Conservation (phyloP, 1,140 invertebrate species). For the Thrips palmi region DNA sequence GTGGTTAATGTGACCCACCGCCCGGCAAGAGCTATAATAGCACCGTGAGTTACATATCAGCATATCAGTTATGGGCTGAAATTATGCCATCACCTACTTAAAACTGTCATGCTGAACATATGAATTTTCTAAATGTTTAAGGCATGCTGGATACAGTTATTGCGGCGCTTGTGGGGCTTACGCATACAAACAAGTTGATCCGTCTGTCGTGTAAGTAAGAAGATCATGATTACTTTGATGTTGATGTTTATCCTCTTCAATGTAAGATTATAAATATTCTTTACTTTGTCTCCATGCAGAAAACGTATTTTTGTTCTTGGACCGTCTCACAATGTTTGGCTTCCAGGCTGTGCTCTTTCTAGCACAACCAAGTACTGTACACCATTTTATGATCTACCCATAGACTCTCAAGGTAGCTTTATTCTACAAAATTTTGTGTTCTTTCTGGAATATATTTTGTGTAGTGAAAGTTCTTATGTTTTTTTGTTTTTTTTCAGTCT, state of each 20-base stretch:
- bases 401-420: constrained; percentile 56
- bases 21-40: constrained; percentile 89
- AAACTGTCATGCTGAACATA: constrained; percentile 3
- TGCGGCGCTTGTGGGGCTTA: constrained; percentile 90
- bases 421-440: constrained; percentile 4
- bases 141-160: constrained; percentile 94
- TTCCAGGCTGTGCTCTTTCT: constrained; percentile 88
- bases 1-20: constrained; percentile 67
- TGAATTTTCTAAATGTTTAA: constrained; percentile 30
- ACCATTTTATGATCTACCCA: constrained; percentile 83
- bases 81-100: background rate
- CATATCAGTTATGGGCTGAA: background rate
- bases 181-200: constrained; percentile 92
- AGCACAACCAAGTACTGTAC: constrained; percentile 77
- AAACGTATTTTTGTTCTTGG: constrained; percentile 92
- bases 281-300: constrained; percentile 23
- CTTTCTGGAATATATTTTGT: background rate
- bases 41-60: constrained; percentile 59
- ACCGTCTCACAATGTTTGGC: constrained; percentile 88
- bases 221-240: constrained; percentile 8
- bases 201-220: constrained; percentile 67
- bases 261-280: background rate
- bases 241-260: constrained; percentile 2
- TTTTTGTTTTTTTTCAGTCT: constrained; percentile 31
- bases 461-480: background rate